A percentile compares a stretch with the other conserved stretches of the same genome.
phyloP scores from a whole-genome alignment of 2,113 vertebrate species.

The Tachycineta bicolor region DNA sequence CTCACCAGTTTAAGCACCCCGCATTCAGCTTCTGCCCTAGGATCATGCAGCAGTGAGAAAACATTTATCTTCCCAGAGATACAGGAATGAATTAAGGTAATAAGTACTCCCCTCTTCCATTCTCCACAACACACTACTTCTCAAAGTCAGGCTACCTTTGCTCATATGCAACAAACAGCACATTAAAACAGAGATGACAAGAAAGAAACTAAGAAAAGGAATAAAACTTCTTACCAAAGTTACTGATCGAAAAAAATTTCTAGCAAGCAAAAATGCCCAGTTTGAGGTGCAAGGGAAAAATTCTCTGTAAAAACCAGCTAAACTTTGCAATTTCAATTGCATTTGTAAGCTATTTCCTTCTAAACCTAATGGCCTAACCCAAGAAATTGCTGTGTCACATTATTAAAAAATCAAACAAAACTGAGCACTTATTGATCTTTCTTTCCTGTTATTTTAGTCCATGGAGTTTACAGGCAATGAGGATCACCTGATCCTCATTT shows the following conservation, averaged over 20 bases:
- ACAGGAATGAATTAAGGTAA: not conserved
- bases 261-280: not conserved
- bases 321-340: not conserved
- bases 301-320: not conserved
- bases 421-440: rapidly evolving
- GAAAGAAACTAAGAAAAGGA: not conserved
- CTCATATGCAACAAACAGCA: not conserved
- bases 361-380: not conserved
- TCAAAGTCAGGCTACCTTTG: not conserved
- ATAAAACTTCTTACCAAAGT: not conserved
- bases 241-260: not conserved
- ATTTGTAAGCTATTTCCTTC: not conserved
- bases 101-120: not conserved
- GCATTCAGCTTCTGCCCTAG: constrained; percentile 31
- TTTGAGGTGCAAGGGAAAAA: not conserved
- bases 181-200: not conserved
- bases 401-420: not conserved
- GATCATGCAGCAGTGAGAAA: not conserved
- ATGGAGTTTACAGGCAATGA: not conserved
- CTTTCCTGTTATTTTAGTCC: not conserved
- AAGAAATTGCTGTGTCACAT: not conserved
- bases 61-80: not conserved
- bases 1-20: not conserved
- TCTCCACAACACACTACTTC: not conserved
- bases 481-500: no score